Base-by-base conservation (phyloP, 2,888 invertebrate genomes). In the Drosophila gaucha region DNA sequence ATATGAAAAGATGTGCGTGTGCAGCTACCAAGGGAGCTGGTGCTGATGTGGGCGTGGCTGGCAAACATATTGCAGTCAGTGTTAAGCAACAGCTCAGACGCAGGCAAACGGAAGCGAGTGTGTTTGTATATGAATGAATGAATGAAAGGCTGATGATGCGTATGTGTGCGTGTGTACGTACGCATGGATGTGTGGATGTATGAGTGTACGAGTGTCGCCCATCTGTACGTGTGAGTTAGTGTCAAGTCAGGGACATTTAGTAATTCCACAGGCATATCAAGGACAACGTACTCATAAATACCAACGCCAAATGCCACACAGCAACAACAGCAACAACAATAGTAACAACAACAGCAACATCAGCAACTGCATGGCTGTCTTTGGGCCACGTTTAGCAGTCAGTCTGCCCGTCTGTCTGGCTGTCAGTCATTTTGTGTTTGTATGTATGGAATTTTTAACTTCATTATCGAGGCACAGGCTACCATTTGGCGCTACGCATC, bases 241-340 rank as follows among this genome's bases (percentile, higher is more conserved):
- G 89, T 86, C 82, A 85, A 88, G 82, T 73, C 87, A 75, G 88
- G 88, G 78, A 87, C 89, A 87, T 83, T 86, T 87, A 89, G 88
- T 83, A 86, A 86, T 89, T 85, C 86, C 70, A 66, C 78, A 69
- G 70, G 89, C 86, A 86, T 82, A 86, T 85, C 89, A 86, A 86
- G 86, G 89, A 86, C 86, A 89, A 85, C 82, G 89, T 87, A 86
- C 89, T 89, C 86, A 86, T 89, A 89, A 86, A 88, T 86, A 87
- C 86, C 84, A 84, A 88, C 86, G 88, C 67, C 78, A 80, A 88
- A 84, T 88, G 86, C 88, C 88, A 47, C 73, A 58, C 58, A 87
- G 46, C 52, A 58, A 16, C 54, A 59, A 10, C 74, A 58, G 12
- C 73, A 66, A 16, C 35, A 75, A 31, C 64, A 67, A 46, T 43